Percentiles rank a stretch among this genome's conserved stretches.
These are phyloP conservation scores for Eledone cirrhosa DNA, from an alignment of 2,888 invertebrate species.

Conservation along the genomic window DNA sequence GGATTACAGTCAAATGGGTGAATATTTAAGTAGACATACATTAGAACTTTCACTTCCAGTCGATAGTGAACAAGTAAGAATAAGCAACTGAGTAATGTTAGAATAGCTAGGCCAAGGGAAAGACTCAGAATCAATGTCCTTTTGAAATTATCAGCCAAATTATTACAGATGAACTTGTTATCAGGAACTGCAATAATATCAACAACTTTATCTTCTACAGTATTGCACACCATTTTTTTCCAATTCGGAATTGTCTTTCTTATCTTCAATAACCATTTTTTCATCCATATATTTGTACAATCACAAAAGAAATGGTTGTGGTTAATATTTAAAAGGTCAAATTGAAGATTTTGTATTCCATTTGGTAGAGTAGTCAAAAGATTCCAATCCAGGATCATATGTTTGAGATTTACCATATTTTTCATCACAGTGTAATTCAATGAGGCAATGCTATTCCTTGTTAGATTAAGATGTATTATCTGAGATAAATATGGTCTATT, in stretches of 20 bases:
- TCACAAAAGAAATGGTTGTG: constrained; percentile 44
- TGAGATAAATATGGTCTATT: constrained; percentile 33
- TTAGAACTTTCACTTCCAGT: constrained; percentile 42
- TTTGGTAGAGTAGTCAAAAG: constrained; percentile 35
- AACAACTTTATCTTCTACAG: constrained; percentile 33
- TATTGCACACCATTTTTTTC: constrained; percentile 37
- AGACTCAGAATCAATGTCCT: constrained; percentile 38
- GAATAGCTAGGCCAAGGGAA: constrained; percentile 31
- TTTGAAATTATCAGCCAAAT: constrained; percentile 36
- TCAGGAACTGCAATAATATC: constrained; percentile 35
- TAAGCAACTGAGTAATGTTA: constrained; percentile 31
- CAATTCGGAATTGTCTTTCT: constrained; percentile 33
- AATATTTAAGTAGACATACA: constrained; percentile 45
- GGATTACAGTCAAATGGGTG: constrained; percentile 45
- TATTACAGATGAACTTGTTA: constrained; percentile 39
- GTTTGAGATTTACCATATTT: constrained; percentile 27
- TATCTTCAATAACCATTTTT: constrained; percentile 38
- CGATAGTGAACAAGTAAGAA: constrained; percentile 37
- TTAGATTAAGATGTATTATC: constrained; percentile 35
- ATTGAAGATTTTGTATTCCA: constrained; percentile 32
- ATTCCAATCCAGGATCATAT: constrained; percentile 37
- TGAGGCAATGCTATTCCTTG: constrained; percentile 33
- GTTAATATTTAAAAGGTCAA: constrained; percentile 31
- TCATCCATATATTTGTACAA: constrained; percentile 45
- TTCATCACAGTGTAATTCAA: constrained; percentile 33